Conservation (phyloP, 1,140 invertebrate genomes). For the Drosophila athabasca region DNA sequence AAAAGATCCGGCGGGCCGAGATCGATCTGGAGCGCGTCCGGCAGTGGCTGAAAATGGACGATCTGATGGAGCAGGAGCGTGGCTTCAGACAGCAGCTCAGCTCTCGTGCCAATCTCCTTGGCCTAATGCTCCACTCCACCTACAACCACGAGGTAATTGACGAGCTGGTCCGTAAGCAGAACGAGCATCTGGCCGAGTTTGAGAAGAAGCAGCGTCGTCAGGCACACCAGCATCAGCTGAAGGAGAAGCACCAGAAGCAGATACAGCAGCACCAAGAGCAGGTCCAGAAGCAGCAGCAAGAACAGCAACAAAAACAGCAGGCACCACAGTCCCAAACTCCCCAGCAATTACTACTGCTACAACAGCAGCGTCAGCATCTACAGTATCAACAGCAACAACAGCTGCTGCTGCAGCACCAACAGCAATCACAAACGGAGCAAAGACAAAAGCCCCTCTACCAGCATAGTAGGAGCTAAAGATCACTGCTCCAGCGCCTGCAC, state of each 20-base stretch:
- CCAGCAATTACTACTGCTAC: background rate
- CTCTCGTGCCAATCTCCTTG: constrained; percentile 94
- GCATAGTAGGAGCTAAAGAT: constrained; percentile 17
- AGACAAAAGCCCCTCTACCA: constrained; percentile 11
- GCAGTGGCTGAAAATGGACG: constrained; percentile 97
- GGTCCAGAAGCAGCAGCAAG: constrained; percentile 21
- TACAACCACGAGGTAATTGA: constrained; percentile 97
- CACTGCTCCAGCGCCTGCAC: too few relatives aligned
- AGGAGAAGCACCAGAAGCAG: constrained; percentile 15
- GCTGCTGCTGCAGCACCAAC: background rate
- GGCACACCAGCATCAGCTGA: constrained; percentile 39
- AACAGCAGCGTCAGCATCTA: constrained; percentile 12
- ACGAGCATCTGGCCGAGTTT: constrained; percentile 66
- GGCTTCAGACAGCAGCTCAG: constrained; percentile 94
- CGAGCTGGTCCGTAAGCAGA: constrained; percentile 81
- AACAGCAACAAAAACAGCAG: background rate
- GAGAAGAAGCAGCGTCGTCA: constrained; percentile 65
- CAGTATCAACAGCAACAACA: background rate
- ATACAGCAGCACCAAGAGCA: background rate
- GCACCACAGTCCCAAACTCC: background rate
- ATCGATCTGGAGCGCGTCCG: constrained; percentile 90
- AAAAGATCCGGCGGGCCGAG: constrained; percentile 95
- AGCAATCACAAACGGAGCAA: constrained; percentile 33
- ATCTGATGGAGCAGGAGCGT: constrained; percentile 96
- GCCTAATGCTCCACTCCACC: constrained; percentile 96